A percentile compares a stretch with the other conserved stretches of the same genome.
These are phyloP conservation scores for Brachionus calyciflorus DNA, from an alignment of 1,140 invertebrate genomes.

Conservation along the genomic window DNA sequence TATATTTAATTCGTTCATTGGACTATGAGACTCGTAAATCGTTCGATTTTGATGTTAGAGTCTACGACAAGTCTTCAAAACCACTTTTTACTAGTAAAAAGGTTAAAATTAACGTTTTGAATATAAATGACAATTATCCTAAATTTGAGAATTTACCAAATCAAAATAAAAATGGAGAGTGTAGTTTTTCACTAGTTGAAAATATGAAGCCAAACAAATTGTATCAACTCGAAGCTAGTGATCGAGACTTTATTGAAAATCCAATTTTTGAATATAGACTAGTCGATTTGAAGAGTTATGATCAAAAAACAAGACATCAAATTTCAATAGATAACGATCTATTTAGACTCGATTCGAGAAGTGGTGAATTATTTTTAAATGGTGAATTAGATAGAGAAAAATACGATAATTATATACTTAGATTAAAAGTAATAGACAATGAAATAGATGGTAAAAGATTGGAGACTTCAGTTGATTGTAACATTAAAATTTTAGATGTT, in stretches of 20 bases:
- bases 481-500: slow-evolving; percentile 4
- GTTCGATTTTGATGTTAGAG: not conserved
- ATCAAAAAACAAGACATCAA: not conserved
- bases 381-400: slow-evolving; percentile 18
- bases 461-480: not conserved
- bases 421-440: not conserved
- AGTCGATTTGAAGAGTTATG: not conserved
- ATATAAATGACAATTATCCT: slow-evolving; percentile 35
- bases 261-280: not conserved
- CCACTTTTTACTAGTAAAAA: not conserved
- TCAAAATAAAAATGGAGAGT: not conserved
- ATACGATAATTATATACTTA: not conserved
- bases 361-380: not conserved
- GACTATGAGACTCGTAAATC: slow-evolving; percentile 3
- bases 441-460: slow-evolving; percentile 14
- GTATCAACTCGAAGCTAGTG: not conserved
- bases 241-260: not conserved
- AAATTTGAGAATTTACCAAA: not conserved
- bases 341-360: not conserved
- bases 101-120: not conserved
- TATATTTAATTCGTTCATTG: slow-evolving; percentile 12
- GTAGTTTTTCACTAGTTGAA: not conserved
- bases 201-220: not conserved
- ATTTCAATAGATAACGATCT: not conserved
- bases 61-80: not conserved